Evolutionary conservation across 2,888 invertebrate species (phyloP).

Genomic region (Caenorhabditis japonica): DNA sequence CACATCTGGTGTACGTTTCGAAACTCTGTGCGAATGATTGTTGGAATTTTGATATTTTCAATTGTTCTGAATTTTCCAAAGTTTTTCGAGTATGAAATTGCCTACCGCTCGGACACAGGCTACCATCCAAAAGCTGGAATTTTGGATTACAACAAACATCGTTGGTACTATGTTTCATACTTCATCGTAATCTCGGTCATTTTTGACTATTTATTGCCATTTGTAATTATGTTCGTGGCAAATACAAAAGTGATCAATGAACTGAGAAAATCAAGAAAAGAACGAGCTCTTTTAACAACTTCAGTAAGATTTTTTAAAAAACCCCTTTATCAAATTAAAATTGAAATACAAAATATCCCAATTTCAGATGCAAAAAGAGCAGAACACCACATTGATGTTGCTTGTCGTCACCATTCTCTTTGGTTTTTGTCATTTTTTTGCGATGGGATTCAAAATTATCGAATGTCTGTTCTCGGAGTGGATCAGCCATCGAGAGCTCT

Average conservation of each 20-base stretch:
- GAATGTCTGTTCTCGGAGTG: slow-evolving; percentile 42
- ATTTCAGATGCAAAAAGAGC: slow-evolving; percentile 50
- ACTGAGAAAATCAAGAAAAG: slow-evolving; percentile 30
- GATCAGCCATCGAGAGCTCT: slow-evolving; percentile 17
- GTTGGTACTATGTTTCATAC: slow-evolving; percentile 52
- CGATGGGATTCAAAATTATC: slow-evolving; percentile 44
- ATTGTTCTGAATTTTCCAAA: slow-evolving; percentile 42
- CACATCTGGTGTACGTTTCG: slow-evolving; percentile 50
- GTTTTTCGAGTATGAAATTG: slow-evolving; percentile 46
- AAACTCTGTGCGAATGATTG: slow-evolving; percentile 40
- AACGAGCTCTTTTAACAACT: slow-evolving; percentile 41
- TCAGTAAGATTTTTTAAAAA: slow-evolving; percentile 15
- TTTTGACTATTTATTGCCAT: slow-evolving; percentile 49
- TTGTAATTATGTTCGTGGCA: slow-evolving; percentile 49
- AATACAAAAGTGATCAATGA: slow-evolving; percentile 50
- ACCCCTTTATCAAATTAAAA: not conserved
- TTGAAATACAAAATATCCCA: not conserved
- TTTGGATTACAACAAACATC: slow-evolving; percentile 34
- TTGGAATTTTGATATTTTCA: slow-evolving; percentile 37
- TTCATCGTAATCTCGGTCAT: slow-evolving; percentile 42
- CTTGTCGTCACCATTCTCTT: slow-evolving; percentile 50
- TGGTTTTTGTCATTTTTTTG: slow-evolving; percentile 49
- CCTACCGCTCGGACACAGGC: slow-evolving; percentile 10
- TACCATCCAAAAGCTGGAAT: slow-evolving; percentile 33
- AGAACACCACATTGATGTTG: slow-evolving; percentile 53